Evolutionary conservation across 2,113 vertebrate species (phyloP).

Genomic region (Phaethon lepturus): DNA sequence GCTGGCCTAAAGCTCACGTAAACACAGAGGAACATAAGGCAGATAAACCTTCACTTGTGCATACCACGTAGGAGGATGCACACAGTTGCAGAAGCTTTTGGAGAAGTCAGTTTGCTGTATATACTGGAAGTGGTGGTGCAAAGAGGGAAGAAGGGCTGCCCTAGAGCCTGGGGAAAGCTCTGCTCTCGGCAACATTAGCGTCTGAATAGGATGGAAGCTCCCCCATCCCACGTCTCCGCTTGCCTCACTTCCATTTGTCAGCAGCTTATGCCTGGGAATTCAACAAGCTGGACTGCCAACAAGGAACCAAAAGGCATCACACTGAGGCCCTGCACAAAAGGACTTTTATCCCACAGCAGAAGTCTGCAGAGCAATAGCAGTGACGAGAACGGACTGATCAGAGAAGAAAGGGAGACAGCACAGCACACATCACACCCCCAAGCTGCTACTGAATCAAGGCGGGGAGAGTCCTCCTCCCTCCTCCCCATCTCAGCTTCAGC

Average conservation of each 20-base stretch:
- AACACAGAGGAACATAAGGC: background rate
- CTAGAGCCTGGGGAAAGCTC: background rate
- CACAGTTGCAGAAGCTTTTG: background rate
- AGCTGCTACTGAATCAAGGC: background rate
- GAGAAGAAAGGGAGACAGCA: background rate
- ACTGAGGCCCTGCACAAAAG: conserved; percentile 38
- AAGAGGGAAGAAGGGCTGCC: background rate
- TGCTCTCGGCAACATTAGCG: background rate
- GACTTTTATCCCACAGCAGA: conserved; percentile 34
- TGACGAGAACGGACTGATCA: background rate
- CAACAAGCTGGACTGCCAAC: background rate
- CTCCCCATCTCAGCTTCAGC: background rate
- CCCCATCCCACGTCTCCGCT: background rate
- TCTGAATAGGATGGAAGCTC: background rate
- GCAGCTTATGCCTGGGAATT: conserved; percentile 8
- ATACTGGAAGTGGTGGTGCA: background rate
- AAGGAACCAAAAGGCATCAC: conserved; percentile 5
- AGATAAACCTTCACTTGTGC: background rate
- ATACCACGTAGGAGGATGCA: accelerated
- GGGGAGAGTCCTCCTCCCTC: background rate
- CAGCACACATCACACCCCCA: background rate
- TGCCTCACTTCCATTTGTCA: background rate
- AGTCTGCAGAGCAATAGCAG: background rate
- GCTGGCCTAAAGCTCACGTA: background rate
- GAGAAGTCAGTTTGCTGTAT: background rate